Evolutionary conservation across 1,140 invertebrate species (phyloP), one percentile per base, ranked within the genome.

Genomic region (Samia ricini): DNA sequence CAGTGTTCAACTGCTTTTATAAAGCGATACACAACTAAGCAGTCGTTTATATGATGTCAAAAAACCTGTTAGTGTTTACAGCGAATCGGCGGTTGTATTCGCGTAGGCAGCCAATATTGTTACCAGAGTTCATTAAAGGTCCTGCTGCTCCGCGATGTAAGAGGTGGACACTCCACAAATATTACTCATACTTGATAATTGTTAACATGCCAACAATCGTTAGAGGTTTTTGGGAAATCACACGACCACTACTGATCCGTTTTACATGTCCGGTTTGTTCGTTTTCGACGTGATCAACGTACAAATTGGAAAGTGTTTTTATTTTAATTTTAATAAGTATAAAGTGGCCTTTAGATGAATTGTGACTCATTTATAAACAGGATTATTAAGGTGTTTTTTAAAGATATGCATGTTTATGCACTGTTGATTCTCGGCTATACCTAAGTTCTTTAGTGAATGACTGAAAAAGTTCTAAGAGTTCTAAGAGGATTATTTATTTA

Each of bases 1-100:
- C 69, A 65, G 69, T 60, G 62, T 64, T 61, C 66, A 69, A 63
- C 69, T 64, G 79, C 72, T 75, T 87, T 88, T 89, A 89, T 89
- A 89, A 87, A 87, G 81, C 85, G 71, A 85, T 76, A 74, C 83
- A 85, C 77, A 85, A 86, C 86, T 85, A 87, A 74, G 64, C 73
- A 68, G 63, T 69, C 60, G 71, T 70, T 64, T 77, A 74, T 76
- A 77, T 66, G 68, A 71, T 64, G 78, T 69, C 77, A 79, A 85
- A 88, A 88, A 89, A 89, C 84, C 78, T 67, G 84, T 87, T 72
- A 66, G 68, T 58, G 72, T 79, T 79, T 86, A 85, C 81, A 61
- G 71, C 70, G 81, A 89, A 86, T 78, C 77, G 64, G 70, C 78
- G 73, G 73, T 76, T 78, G 72, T 75, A 66, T 69, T 77, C 67